Evolutionary conservation across 2,888 invertebrate genomes (phyloP).

Genomic region (Andrena marginata): DNA sequence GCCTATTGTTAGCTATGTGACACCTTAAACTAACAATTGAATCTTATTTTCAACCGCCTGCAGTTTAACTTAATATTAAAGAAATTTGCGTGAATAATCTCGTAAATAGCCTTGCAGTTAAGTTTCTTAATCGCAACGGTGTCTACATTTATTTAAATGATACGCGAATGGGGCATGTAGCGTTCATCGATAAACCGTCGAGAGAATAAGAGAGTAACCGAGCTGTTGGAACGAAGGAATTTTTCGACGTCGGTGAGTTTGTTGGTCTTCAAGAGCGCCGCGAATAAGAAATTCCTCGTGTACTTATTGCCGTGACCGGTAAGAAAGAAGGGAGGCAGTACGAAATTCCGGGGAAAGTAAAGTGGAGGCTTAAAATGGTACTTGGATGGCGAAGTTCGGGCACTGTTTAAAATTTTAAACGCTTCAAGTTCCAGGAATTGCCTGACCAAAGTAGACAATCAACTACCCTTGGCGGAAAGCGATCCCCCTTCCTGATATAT

Average conservation of each 20-base stretch:
- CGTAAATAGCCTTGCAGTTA: too few species aligned
- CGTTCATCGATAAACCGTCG: not conserved
- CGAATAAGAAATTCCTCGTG: not conserved
- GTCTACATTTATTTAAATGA: too few species aligned
- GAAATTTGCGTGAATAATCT: too few species aligned
- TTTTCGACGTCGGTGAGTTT: not conserved
- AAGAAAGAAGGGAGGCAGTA: not conserved
- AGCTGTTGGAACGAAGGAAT: not conserved
- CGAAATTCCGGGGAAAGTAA: not conserved
- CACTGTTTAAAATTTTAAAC: constrained; percentile 46
- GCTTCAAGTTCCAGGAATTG: constrained; percentile 13
- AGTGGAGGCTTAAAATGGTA: constrained; percentile 29
- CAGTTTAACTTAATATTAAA: too few species aligned
- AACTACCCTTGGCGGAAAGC: not conserved
- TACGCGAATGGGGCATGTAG: not conserved
- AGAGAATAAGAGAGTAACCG: not conserved
- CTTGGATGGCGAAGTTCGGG: constrained; percentile 32
- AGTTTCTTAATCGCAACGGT: too few species aligned
- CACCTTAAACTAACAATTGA: too few species aligned
- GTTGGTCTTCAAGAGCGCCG: not conserved
- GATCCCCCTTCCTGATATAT: too few species aligned
- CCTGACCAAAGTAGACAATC: constrained; percentile 34
- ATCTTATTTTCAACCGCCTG: too few species aligned
- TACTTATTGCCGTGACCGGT: not conserved
- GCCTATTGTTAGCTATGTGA: too few species aligned